These are phyloP conservation scores for Clarias batrachus DNA, from an alignment of 2,113 vertebrate species.

Conservation along the genomic window DNA sequence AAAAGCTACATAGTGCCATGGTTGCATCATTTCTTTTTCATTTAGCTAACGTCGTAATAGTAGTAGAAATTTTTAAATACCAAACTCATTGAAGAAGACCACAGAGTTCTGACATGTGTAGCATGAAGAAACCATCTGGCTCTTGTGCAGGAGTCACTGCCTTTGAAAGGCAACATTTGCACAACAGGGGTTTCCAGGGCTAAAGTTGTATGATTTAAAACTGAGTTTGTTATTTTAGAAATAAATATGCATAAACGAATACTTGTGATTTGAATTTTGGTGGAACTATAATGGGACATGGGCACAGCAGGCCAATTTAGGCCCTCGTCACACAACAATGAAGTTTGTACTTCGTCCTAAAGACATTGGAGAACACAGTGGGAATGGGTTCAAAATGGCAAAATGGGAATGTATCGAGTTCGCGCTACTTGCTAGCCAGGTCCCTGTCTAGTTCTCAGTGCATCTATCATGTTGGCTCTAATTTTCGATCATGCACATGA, in stretches of 20 bases:
- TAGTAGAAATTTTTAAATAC: background rate
- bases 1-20: background rate
- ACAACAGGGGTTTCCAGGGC: background rate
- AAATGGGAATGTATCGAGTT: too few species aligned
- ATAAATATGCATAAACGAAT: background rate
- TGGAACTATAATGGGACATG: background rate
- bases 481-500: too few species aligned
- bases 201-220: background rate
- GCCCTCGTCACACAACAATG: too few species aligned
- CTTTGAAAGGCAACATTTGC: background rate
- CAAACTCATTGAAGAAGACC: background rate
- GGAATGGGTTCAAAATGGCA: too few species aligned
- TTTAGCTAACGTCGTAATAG: background rate
- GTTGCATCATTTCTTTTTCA: background rate
- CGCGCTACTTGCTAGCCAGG: too few species aligned
- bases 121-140: conserved; percentile 18
- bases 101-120: background rate
- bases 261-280: background rate
- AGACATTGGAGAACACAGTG: too few species aligned
- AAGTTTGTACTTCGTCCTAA: too few species aligned
- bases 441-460: too few species aligned
- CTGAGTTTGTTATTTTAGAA: background rate
- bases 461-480: too few species aligned
- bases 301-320: background rate
- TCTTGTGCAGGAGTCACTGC: background rate